phyloP scores from a whole-genome alignment of 2,888 invertebrate species.

The Eilema griseolum region DNA sequence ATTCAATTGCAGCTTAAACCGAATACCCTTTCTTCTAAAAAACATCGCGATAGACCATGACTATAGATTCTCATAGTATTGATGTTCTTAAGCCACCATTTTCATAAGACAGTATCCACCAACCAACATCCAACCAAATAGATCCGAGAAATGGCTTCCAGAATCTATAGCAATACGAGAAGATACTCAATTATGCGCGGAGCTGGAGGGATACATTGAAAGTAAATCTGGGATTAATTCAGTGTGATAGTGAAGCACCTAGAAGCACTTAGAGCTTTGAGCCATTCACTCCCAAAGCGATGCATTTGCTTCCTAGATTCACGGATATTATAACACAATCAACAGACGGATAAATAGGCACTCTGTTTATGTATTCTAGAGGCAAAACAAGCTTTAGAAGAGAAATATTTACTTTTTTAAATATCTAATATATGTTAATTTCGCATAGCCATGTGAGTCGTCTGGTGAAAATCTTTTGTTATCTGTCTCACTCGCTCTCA shows the following conservation, averaged over 20 bases:
- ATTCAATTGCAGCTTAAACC: not conserved
- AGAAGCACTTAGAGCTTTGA: conserved; percentile 33
- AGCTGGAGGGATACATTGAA: conserved; percentile 25
- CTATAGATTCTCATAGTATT: not conserved
- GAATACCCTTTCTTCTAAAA: not conserved
- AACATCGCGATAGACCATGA: not conserved
- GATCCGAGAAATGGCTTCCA: not conserved
- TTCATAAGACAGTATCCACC: no score
- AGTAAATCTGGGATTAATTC: conserved; percentile 34
- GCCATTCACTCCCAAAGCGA: conserved; percentile 22
- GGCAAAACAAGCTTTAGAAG: not conserved
- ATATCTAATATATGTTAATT: not conserved
- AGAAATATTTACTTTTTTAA: not conserved
- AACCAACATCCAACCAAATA: no score
- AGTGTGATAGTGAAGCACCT: conserved; percentile 27
- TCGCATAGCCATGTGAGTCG: not conserved
- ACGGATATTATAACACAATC: conserved; percentile 29
- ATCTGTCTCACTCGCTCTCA: no score
- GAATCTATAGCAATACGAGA: not conserved
- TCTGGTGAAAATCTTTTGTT: no score
- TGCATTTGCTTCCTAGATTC: conserved; percentile 32
- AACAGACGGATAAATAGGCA: conserved; percentile 20
- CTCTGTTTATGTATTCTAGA: conserved; percentile 2
- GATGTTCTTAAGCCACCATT: no score
- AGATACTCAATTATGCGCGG: conserved; percentile 10